phyloP scores from a whole-genome alignment of 2,888 invertebrate species.

The Hololepta plana region DNA sequence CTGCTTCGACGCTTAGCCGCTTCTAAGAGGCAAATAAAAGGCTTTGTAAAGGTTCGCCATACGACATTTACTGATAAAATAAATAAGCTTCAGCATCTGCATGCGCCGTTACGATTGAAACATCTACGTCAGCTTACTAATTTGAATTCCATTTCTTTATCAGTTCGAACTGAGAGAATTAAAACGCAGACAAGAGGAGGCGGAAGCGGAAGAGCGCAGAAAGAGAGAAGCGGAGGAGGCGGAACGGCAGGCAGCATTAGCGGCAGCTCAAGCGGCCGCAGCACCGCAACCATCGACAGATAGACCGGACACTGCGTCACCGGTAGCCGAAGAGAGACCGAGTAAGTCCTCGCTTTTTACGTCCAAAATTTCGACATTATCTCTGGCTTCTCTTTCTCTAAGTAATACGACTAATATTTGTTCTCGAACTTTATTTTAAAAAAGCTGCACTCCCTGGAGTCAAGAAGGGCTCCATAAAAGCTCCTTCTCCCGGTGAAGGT shows the following conservation, averaged over 20 bases:
- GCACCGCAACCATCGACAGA: conserved; percentile 24
- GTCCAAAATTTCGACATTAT: not conserved
- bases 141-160: too few relatives aligned
- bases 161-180: conserved; percentile 96
- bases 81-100: too few relatives aligned
- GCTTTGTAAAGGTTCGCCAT: too few relatives aligned
- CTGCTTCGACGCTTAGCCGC: too few relatives aligned
- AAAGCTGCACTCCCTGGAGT: too few relatives aligned
- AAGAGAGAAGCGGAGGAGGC: conserved; percentile 62
- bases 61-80: too few relatives aligned
- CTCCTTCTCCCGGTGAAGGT: conserved; percentile 28
- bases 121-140: too few relatives aligned
- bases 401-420: too few relatives aligned
- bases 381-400: not conserved
- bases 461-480: conserved; percentile 23
- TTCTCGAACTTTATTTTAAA: too few relatives aligned
- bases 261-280: conserved; percentile 33
- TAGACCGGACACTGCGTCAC: conserved; percentile 24
- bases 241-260: conserved; percentile 13
- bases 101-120: too few relatives aligned
- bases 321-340: conserved; percentile 36
- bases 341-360: conserved; percentile 20
- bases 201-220: conserved; percentile 41
- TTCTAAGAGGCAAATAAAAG: too few relatives aligned
- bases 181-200: conserved; percentile 61